Percentiles rank a stretch among this genome's conserved stretches.
Evolutionary conservation across 2,888 invertebrate species (phyloP).

Genomic region (Synergus gifuensis): DNA sequence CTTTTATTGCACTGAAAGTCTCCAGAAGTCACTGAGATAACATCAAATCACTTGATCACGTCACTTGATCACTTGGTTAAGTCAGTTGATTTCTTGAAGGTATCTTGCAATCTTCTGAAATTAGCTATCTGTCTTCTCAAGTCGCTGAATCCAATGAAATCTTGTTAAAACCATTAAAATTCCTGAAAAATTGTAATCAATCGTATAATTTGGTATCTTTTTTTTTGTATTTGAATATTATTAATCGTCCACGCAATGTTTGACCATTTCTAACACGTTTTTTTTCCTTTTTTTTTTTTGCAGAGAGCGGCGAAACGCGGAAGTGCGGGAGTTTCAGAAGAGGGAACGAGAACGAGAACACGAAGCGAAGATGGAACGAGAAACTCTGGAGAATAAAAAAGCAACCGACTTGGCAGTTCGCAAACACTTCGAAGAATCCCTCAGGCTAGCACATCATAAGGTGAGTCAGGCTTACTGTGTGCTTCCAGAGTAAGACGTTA

Average conservation of each 20-base stretch:
- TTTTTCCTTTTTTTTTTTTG: constrained; percentile 1
- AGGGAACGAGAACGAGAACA: constrained; percentile 79
- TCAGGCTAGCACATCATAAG: constrained; percentile 88
- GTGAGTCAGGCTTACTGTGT: constrained; percentile 77
- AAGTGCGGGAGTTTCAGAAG: constrained; percentile 83
- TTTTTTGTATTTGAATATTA: no score
- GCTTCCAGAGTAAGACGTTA: constrained; percentile 34
- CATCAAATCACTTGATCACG: no score
- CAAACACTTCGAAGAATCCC: constrained; percentile 94
- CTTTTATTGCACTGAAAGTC: not conserved
- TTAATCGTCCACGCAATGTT: no score
- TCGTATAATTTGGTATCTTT: no score
- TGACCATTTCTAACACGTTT: no score
- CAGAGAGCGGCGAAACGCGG: constrained; percentile 85
- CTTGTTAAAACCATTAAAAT: not conserved
- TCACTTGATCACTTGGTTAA: not conserved
- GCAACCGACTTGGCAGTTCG: constrained; percentile 86
- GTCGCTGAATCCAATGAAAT: not conserved
- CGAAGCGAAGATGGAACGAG: constrained; percentile 78
- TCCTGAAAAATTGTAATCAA: not conserved
- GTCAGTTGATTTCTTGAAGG: not conserved
- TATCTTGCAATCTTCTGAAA: not conserved
- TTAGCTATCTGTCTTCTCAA: no score
- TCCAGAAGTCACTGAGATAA: no score
- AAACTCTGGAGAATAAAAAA: constrained; percentile 80